phyloP scores from a whole-genome alignment of 2,888 invertebrate genomes.

The Tolmerus cingulatus region DNA sequence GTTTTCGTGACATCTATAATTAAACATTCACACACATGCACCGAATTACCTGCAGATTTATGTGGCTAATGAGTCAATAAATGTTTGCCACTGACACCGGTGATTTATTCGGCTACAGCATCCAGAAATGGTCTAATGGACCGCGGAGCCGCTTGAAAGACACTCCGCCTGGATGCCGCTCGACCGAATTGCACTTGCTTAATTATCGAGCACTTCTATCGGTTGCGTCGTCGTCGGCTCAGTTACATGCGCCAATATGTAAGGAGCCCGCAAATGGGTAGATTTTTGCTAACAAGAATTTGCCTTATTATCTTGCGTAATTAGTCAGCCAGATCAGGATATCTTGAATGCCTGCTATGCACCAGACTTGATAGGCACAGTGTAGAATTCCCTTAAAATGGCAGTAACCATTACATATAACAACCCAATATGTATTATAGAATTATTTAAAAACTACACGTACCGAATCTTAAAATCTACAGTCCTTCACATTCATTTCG shows the following conservation, averaged over 20 bases:
- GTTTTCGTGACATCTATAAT: slow-evolving; percentile 54
- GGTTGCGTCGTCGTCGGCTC: background rate
- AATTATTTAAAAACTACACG: too few species aligned
- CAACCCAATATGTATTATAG: too few species aligned
- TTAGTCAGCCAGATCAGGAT: slow-evolving; percentile 1
- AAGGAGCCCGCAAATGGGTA: background rate
- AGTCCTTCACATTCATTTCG: too few species aligned
- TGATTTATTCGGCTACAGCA: slow-evolving; percentile 52
- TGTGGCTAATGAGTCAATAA: slow-evolving; percentile 53
- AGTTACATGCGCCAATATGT: slow-evolving; percentile 7
- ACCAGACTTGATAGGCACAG: background rate
- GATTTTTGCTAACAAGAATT: slow-evolving; percentile 1
- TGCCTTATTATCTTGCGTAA: slow-evolving; percentile 28
- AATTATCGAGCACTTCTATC: slow-evolving; percentile 36
- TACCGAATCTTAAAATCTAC: too few species aligned
- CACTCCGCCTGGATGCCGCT: background rate
- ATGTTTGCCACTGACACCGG: slow-evolving; percentile 53
- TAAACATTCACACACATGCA: slow-evolving; percentile 52
- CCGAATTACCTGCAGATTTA: slow-evolving; percentile 49
- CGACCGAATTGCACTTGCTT: slow-evolving; percentile 6
- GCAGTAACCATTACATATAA: too few species aligned
- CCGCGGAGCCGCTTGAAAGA: background rate
- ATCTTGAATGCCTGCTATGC: background rate
- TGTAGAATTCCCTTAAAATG: too few species aligned
- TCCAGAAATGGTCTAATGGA: slow-evolving; percentile 33